Evolutionary conservation across 2,113 vertebrate genomes (phyloP).

Genomic region (Hemicordylus capensis): DNA sequence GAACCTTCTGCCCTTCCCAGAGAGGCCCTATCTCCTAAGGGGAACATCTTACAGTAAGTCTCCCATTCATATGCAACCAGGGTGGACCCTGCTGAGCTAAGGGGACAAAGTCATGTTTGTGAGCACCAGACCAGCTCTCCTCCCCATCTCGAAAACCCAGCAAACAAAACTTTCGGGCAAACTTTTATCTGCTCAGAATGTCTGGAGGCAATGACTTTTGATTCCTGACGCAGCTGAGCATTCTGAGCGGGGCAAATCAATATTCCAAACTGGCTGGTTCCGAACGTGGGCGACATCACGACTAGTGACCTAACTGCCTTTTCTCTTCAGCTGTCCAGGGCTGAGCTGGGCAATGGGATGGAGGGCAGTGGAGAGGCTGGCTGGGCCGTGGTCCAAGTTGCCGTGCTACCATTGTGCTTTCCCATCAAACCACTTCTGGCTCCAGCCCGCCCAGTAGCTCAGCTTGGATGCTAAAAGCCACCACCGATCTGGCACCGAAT

Average conservation of each 20-base stretch:
- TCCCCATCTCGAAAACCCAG: too few relatives aligned
- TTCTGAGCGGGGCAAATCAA: neutral
- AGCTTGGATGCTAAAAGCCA: constrained; percentile 46
- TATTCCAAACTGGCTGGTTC: neutral
- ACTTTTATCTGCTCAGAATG: neutral
- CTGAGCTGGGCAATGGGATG: neutral
- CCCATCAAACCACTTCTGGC: neutral
- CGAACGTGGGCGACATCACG: neutral
- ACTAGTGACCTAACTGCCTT: neutral
- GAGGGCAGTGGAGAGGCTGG: neutral
- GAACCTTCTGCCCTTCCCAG: too few relatives aligned
- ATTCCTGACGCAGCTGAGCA: neutral
- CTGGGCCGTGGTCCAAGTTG: neutral
- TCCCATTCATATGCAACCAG: too few relatives aligned
- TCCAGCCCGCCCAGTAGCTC: constrained; percentile 1
- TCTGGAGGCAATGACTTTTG: neutral
- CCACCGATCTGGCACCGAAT: constrained; percentile 47
- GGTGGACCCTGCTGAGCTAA: too few relatives aligned
- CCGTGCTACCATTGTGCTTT: neutral
- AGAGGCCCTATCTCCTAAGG: too few relatives aligned
- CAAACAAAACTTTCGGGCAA: too few relatives aligned
- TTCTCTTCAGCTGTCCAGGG: neutral
- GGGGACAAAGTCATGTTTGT: too few relatives aligned
- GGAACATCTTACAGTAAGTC: too few relatives aligned
- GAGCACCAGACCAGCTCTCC: too few relatives aligned